Conservation (phyloP, 2,113 vertebrate genomes). For the Ammodramus savannarum region DNA sequence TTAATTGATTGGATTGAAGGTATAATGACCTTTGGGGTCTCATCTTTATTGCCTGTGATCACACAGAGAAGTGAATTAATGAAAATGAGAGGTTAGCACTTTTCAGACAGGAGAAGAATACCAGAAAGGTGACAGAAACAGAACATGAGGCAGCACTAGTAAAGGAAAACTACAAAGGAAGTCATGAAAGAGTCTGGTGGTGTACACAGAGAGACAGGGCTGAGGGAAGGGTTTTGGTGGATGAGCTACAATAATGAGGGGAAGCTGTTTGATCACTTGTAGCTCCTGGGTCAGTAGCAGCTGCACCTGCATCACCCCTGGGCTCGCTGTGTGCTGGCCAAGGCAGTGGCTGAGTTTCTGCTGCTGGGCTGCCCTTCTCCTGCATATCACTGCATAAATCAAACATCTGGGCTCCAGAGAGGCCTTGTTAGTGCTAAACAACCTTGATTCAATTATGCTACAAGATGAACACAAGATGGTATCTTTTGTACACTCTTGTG, state of each 20-base stretch:
- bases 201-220: background rate
- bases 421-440: constrained; percentile 26
- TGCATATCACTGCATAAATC: background rate
- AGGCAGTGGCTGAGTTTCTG: background rate
- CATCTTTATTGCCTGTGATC: background rate
- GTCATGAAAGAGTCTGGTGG: background rate
- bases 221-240: background rate
- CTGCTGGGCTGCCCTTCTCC: constrained; percentile 9
- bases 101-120: background rate
- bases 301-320: constrained; percentile 1
- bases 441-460: constrained; percentile 46
- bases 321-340: background rate
- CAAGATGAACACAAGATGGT: constrained; percentile 42
- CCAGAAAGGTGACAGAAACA: background rate
- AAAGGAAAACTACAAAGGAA: background rate
- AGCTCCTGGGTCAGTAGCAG: constrained; percentile 46
- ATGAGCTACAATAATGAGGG: background rate
- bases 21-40: background rate
- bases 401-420: constrained; percentile 56
- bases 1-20: background rate
- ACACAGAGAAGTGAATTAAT: background rate
- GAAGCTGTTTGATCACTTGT: constrained; percentile 5
- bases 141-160: background rate
- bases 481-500: background rate
- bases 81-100: background rate